Percentiles rank a stretch among this genome's conserved stretches.
Conservation (phyloP, 2,888 invertebrate species). For the Acronicta alni region DNA sequence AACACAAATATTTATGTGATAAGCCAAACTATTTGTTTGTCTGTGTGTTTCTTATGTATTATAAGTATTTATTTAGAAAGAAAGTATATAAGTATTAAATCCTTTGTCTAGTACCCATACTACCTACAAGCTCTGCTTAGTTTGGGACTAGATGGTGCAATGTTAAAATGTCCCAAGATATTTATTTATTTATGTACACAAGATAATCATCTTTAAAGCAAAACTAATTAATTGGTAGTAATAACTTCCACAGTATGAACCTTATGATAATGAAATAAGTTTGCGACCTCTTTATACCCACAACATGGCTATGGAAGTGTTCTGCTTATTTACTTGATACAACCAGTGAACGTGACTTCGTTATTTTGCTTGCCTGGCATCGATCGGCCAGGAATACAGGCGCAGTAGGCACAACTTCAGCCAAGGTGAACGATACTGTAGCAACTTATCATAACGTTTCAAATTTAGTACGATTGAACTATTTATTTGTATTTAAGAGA, state of each 20-base stretch:
- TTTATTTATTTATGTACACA: no score
- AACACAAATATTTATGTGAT: no score
- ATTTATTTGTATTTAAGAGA: slow-evolving; percentile 25
- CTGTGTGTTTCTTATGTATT: no score
- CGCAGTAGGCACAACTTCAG: slow-evolving; percentile 5
- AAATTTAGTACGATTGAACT: slow-evolving; percentile 31
- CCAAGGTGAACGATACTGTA: slow-evolving; percentile 18
- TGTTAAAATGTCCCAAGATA: no score
- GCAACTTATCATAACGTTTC: slow-evolving; percentile 25
- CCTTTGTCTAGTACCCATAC: no score
- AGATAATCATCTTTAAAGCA: no score
- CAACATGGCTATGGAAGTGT: slow-evolving; percentile 14
- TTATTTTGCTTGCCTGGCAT: slow-evolving; percentile 36
- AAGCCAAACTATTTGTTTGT: no score
- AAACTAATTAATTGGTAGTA: neutral
- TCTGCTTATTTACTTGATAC: slow-evolving; percentile 33
- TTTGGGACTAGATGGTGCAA: no score
- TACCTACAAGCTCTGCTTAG: no score
- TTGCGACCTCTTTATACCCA: slow-evolving; percentile 5
- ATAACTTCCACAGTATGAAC: slow-evolving; percentile 3
- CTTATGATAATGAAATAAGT: slow-evolving; percentile 24
- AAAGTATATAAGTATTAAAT: no score
- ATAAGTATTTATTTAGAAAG: no score
- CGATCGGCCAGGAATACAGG: slow-evolving; percentile 27
- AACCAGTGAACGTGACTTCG: slow-evolving; percentile 46